Evolutionary conservation across 30 jellyfish, hydroid and myxozoan species (phyloP), one percentile per base, ranked within the genome.

Genomic region (Cassiopea andromeda): DNA sequence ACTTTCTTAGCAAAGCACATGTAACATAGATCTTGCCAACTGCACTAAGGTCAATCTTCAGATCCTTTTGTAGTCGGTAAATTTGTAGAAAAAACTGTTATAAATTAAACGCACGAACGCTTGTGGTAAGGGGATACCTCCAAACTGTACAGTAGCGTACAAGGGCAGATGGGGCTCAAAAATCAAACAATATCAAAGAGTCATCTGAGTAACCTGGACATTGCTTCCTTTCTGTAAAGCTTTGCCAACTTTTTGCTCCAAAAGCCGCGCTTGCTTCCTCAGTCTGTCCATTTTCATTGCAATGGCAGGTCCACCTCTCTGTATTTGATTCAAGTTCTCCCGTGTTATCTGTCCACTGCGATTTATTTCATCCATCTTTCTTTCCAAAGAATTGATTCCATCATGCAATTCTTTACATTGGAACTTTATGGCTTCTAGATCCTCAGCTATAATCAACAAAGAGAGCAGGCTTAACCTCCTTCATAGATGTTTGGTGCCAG

Each of bases 231-330:
- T 12, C 48, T 38, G 48, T 1, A 48, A 60, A 2, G 70, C 59
- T 18, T 10, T 48, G 44, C 78, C 81, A 5, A 80, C 73, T 48
- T 87, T 87, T 38, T 64, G 87, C 48, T 87, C 90, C 85, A 78
- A 5, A 66, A 60, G 72, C 74, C 88, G 69, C 2, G 94, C 86
- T 43, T 78, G 90, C 44, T 44, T 77, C 66, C 69, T 87, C 94
- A 87, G 78, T n/a, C 43, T 67, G 2, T 87, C 94, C 1, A 87
- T 58, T 12, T 87, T 86, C 2, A 60, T 49, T 13, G 54, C 12
- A 80, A 87, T 67, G 58, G 49, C 54, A 8, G 90, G 85, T 12
- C 90, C 90, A 78, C 80, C 59, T 49, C 67, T 78, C 69, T 78
- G 90, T n/a, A 87, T 19, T 19, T 76, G 38, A 54, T 38, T 87